Conservation (phyloP, 2,888 invertebrate genomes). For the Leptothorax acervorum region DNA sequence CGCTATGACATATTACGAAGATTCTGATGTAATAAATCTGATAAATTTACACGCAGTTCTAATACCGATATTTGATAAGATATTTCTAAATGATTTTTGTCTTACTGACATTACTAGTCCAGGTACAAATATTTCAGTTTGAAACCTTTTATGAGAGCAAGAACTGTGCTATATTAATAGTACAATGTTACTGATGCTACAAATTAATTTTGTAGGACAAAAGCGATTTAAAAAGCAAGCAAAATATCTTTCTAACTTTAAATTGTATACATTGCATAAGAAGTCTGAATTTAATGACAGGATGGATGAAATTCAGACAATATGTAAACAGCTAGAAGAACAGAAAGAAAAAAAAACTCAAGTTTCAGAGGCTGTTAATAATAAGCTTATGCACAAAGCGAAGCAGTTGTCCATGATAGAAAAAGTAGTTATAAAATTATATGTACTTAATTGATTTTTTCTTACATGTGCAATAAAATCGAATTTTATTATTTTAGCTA, state of each 20-base stretch:
- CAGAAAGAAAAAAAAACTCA: conserved; percentile 55
- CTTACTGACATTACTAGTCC: conserved; percentile 77
- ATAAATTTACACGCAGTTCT: conserved; percentile 75
- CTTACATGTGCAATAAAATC: background rate
- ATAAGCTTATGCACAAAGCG: conserved; percentile 61
- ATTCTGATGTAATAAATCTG: conserved; percentile 67
- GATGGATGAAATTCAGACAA: conserved; percentile 60
- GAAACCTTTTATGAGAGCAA: background rate
- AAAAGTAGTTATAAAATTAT: conserved; percentile 64
- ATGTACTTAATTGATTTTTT: background rate
- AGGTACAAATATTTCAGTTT: conserved; percentile 53
- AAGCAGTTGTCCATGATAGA: conserved; percentile 66
- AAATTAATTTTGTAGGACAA: conserved; percentile 74
- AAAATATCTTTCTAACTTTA: conserved; percentile 76
- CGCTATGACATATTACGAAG: conserved; percentile 60
- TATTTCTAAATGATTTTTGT: conserved; percentile 74
- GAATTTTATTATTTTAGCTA: conserved; percentile 50
- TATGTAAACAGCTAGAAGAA: conserved; percentile 58
- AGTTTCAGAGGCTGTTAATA: conserved; percentile 58
- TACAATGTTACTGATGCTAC: background rate
- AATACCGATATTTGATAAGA: conserved; percentile 66
- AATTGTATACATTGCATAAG: conserved; percentile 71
- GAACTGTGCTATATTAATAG: background rate
- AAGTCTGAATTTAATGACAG: conserved; percentile 60
- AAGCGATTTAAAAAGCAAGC: conserved; percentile 74